These are phyloP conservation scores for Cherax destructor DNA, from an alignment of 1,140 invertebrate genomes.

Conservation along the genomic window DNA sequence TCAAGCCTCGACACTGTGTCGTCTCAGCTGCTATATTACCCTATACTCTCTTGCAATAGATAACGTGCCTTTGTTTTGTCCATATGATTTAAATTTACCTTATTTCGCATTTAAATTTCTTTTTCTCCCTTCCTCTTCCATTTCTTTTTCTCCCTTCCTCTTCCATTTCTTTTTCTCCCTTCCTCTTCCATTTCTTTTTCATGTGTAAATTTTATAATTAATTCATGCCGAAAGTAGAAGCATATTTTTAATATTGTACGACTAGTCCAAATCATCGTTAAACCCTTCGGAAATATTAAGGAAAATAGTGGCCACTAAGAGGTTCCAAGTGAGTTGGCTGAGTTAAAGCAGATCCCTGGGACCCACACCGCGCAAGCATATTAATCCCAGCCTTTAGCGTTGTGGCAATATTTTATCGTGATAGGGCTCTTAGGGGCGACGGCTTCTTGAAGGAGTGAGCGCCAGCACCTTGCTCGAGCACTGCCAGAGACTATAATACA, in stretches of 20 bases:
- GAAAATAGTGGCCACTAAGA: no score
- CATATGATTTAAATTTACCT: no score
- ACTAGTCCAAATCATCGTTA: no score
- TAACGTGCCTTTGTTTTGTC: no score
- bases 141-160: not conserved
- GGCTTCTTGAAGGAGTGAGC: not conserved
- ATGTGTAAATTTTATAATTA: no score
- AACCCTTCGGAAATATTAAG: no score
- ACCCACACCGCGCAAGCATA: not conserved
- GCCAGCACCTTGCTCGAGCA: not conserved
- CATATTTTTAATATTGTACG: no score
- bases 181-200: not conserved
- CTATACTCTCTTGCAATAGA: no score
- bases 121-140: not conserved
- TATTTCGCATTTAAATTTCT: not conserved
- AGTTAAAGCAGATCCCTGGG: not conserved
- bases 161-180: not conserved
- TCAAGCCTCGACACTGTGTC: no score
- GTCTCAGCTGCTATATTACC: no score
- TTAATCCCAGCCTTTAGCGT: not conserved
- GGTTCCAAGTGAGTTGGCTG: not conserved
- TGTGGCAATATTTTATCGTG: not conserved
- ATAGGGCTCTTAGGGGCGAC: conserved; percentile 6
- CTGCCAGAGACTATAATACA: no score
- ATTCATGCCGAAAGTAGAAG: no score